Percentiles rank a stretch among this genome's conserved stretches.
Conservation (phyloP, 2,797 vertebrate genomes). For the Sebastes diaconus region DNA sequence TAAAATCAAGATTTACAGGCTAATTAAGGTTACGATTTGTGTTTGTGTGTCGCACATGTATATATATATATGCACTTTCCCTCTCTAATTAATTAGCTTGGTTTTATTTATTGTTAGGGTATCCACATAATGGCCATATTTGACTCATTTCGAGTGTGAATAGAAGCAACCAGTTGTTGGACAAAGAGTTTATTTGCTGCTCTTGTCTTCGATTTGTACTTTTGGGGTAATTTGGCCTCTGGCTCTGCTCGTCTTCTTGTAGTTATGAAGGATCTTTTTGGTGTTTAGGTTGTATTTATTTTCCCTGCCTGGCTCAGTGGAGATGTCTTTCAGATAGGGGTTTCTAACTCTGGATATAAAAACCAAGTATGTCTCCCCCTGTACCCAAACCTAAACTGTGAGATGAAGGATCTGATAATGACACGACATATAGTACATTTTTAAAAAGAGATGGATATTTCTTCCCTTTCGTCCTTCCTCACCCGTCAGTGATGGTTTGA, state of each 20-base stretch:
- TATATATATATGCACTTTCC: background rate
- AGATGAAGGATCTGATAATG: background rate
- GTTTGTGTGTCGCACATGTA: background rate
- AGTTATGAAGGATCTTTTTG: background rate
- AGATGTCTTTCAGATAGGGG: background rate
- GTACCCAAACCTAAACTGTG: background rate
- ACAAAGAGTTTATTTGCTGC: slow-evolving; percentile 14
- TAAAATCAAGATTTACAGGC: slow-evolving; percentile 6
- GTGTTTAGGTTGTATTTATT: background rate
- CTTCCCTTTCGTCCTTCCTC: slow-evolving; percentile 3
- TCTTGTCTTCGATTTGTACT: slow-evolving; percentile 16
- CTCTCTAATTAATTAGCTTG: slow-evolving; percentile 6
- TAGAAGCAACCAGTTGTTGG: background rate
- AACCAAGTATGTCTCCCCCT: background rate
- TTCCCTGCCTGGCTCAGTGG: background rate
- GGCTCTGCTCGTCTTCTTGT: background rate
- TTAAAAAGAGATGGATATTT: slow-evolving; percentile 24
- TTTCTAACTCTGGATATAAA: slow-evolving; percentile 1
- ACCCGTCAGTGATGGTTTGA: slow-evolving; percentile 34
- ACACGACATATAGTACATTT: background rate
- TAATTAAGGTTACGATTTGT: slow-evolving; percentile 11
- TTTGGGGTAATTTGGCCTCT: slow-evolving; percentile 8
- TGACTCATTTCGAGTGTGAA: background rate
- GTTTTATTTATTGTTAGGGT: slow-evolving; percentile 4
- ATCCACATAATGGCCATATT: background rate